Evolutionary conservation across 2,113 vertebrate genomes (phyloP).

Genomic region (Macquaria ambigua): DNA sequence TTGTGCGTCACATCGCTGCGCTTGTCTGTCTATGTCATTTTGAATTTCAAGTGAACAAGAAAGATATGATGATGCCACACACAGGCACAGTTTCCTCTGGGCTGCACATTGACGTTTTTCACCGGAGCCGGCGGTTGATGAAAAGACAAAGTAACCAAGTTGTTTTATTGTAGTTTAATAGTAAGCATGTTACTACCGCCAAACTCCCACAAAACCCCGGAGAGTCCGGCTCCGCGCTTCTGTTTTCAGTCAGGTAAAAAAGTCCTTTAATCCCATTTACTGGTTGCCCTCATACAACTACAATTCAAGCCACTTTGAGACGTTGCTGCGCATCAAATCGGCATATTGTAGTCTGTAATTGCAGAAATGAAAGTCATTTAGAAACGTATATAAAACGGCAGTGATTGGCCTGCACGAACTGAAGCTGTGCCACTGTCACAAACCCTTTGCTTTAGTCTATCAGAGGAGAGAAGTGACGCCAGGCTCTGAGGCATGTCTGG

Average conservation of each 20-base stretch:
- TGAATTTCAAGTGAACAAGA: not conserved
- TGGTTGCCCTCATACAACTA: not conserved
- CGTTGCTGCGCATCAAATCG: conserved; percentile 5
- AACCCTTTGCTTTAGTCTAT: conserved; percentile 53
- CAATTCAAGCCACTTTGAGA: not conserved
- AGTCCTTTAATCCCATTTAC: conserved; percentile 20
- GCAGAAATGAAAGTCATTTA: conserved; percentile 17
- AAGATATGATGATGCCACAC: not conserved
- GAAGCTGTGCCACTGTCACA: conserved; percentile 68
- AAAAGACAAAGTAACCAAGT: not conserved
- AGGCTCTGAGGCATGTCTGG: conserved; percentile 80
- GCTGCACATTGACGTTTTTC: not conserved
- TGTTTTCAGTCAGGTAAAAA: conserved; percentile 14
- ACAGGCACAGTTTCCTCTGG: not conserved
- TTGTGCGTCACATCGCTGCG: not conserved
- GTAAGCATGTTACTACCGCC: not conserved
- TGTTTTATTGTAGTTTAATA: conserved; percentile 24
- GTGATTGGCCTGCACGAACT: conserved; percentile 19
- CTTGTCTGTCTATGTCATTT: not conserved
- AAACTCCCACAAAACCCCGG: conserved; percentile 14
- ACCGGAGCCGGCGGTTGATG: not conserved
- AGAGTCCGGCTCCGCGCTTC: not conserved
- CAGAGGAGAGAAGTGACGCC: conserved; percentile 72
- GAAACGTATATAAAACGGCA: conserved; percentile 15
- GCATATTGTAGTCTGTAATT: not conserved